Base-by-base conservation (phyloP, 2,888 invertebrate species). In the Erpobdella octoculata region DNA sequence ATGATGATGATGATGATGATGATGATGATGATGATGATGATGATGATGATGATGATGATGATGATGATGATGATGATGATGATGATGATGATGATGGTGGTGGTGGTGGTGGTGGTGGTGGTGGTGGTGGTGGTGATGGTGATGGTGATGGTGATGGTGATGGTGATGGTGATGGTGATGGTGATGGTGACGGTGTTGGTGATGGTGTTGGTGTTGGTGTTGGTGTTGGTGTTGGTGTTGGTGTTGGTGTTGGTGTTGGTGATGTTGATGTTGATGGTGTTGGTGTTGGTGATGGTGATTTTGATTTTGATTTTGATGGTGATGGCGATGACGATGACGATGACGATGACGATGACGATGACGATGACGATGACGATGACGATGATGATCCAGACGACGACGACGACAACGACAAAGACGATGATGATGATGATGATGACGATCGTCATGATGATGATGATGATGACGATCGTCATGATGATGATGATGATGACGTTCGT, bases 101-200 rank as follows among this genome's bases (percentile, higher is more conserved):
- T 62, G 8, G 31, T 8, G n/a, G 4, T 12, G 62, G 4, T 58
- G n/a, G n/a, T n/a, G n/a, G n/a, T n/a, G n/a, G n/a, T n/a, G n/a
- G n/a, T n/a, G n/a, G n/a, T n/a, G n/a, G n/a, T n/a, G n/a, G n/a
- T 25, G 62, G 1, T 62, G 62, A 1, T 62, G 62, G 1, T 1
- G 62, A 28, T 6, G 35, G 1, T 6, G 62, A 9, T 66, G 66
- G 4, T 66, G 66, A 66, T 38, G 66, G 38, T 38, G 38, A 38
- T 38, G 66, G 38, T 66, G 66, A 66, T 66, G 66, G 38, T 64
- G 64, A 64, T 64, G 64, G 33, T 64, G 64, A 64, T 64, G 64
- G 33, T 64, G 64, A 64, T 64, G 64, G 33, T 64, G 64, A 64
- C 33, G 64, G 33, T 64, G 64, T 28, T 64, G 64, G 33, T 64